phyloP scores from a whole-genome alignment of 2,113 vertebrate genomes.

The Columbina picui region DNA sequence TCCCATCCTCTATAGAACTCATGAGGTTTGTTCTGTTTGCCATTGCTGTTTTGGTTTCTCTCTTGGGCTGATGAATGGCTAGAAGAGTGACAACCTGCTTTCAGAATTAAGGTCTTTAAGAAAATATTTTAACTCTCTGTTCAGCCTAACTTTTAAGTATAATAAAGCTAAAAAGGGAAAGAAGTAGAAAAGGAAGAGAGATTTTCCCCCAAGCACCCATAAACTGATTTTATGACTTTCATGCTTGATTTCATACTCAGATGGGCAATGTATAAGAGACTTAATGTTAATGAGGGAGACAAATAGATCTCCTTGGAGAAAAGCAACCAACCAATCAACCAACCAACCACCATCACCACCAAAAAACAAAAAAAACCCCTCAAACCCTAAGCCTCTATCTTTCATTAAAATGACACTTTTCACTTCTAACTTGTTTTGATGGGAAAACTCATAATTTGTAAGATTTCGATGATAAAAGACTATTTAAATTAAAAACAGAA shows the following conservation, averaged over 20 bases:
- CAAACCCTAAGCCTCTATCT: background rate
- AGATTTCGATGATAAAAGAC: background rate
- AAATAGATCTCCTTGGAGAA: background rate
- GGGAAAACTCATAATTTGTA: background rate
- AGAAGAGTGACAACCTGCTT: background rate
- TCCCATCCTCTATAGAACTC: background rate
- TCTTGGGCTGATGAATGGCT: background rate
- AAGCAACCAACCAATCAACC: background rate
- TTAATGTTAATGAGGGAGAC: background rate
- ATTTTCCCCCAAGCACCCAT: background rate
- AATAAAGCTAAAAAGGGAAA: background rate
- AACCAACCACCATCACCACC: background rate
- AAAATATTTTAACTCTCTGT: background rate
- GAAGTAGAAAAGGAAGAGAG: background rate
- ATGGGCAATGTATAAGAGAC: background rate
- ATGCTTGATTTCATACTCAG: background rate
- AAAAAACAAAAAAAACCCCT: background rate
- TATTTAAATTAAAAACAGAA: background rate
- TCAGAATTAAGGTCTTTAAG: background rate
- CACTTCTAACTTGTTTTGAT: background rate
- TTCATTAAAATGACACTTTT: background rate
- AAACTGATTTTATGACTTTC: background rate
- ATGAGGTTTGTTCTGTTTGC: background rate
- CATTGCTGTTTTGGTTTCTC: background rate
- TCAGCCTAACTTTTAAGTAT: background rate